A percentile compares a stretch with the other conserved stretches of the same genome.
Evolutionary conservation across 35 echinoderm and acorn worm species (phyloP).

Genomic region (Hemicentrotus pulcherrimus): DNA sequence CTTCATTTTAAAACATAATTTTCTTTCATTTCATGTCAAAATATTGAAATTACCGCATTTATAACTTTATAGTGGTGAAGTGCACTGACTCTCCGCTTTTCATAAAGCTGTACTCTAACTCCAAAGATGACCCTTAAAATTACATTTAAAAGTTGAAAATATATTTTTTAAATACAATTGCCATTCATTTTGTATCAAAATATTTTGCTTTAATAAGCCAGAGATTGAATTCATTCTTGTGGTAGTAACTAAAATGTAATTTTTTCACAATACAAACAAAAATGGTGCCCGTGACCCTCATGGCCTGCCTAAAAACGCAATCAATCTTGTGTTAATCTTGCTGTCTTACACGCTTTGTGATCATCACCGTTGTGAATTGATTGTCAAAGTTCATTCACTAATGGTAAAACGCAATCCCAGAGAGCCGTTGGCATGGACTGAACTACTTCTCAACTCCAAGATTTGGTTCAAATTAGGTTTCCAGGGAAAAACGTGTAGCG

Average conservation of each 20-base stretch:
- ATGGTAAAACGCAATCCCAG: background rate
- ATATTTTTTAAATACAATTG: background rate
- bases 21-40: background rate
- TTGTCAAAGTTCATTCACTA: constrained; percentile 4
- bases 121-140: background rate
- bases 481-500: background rate
- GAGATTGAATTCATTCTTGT: background rate
- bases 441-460: background rate
- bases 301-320: background rate
- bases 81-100: background rate
- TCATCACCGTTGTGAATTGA: background rate
- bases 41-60: background rate
- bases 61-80: background rate
- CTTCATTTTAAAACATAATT: background rate
- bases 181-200: background rate
- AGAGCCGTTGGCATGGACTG: background rate
- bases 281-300: background rate
- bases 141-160: background rate
- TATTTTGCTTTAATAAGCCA: background rate
- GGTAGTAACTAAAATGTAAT: background rate
- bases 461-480: constrained; percentile 1
- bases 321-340: background rate
- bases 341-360: background rate
- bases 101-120: background rate
- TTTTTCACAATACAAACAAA: background rate